Percentiles rank a stretch among this genome's conserved stretches.
phyloP scores from a whole-genome alignment of 2,797 vertebrate species.

The Hoplostethus mediterraneus region DNA sequence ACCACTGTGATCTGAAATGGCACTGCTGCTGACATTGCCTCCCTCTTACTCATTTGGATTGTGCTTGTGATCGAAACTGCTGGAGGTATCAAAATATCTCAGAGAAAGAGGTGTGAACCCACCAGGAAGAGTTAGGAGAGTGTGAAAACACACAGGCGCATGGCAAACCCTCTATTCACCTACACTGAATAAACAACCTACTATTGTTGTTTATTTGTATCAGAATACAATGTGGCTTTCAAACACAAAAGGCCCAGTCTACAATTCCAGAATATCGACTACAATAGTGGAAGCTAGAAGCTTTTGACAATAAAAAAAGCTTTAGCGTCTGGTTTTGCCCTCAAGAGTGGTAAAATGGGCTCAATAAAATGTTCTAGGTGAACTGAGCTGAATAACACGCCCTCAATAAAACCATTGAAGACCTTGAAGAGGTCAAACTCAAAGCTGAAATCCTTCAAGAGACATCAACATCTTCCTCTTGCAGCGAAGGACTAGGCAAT shows the following conservation, averaged over 20 bases:
- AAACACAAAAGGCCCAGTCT: conserved; percentile 51
- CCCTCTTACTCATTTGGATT: conserved; percentile 5
- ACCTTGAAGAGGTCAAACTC: conserved; percentile 22
- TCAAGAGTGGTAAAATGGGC: conserved; percentile 30
- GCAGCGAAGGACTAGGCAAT: conserved; percentile 12
- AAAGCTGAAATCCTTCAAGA: conserved; percentile 11
- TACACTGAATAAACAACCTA: conserved; percentile 35
- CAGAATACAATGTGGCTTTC: conserved; percentile 62
- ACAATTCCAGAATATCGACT: conserved; percentile 60
- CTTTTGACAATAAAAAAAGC: conserved; percentile 37
- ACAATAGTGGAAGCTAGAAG: conserved; percentile 50
- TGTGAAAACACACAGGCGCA: conserved; percentile 63
- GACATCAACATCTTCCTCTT: not conserved
- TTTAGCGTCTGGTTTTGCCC: conserved; percentile 39
- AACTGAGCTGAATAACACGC: conserved; percentile 15
- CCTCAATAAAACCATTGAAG: conserved; percentile 17
- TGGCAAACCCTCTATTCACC: conserved; percentile 61
- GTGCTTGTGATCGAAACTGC: not conserved
- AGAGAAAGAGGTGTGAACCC: conserved; percentile 51
- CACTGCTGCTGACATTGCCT: not conserved
- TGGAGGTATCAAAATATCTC: conserved; percentile 42
- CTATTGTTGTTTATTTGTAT: conserved; percentile 55
- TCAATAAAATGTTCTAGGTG: conserved; percentile 11
- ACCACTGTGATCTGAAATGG: conserved; percentile 6
- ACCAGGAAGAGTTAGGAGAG: conserved; percentile 47